Evolutionary conservation across 2,113 vertebrate genomes (phyloP), one percentile per base, ranked within the genome.

Genomic region (Amazona vittata): DNA sequence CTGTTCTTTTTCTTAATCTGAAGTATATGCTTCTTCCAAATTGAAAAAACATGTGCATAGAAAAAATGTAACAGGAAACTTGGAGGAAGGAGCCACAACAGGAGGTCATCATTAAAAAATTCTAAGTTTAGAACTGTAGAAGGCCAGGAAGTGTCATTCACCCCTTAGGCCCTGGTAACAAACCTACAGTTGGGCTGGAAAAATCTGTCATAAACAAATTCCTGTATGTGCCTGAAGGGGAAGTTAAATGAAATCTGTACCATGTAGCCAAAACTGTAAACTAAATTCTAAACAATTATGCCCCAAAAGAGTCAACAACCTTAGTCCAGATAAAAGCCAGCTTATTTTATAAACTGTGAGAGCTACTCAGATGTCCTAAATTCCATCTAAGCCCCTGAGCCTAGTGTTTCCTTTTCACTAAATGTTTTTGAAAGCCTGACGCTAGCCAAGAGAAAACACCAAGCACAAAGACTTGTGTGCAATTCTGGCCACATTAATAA

Each of bases 11-110:
- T 62, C 52, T 65, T 75, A 68, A 43, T 49, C 33, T 69, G 71
- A 76, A 91, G 7, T 68, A 73, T n/a, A 67, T 0, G 0, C 67
- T 85, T 73, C 65, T 94, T 92, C 77, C 81, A 95, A 95, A 90
- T 67, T 67, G 74, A 82, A 94, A 95, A 93, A 86, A 75, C 60
- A 73, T 62, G 41, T 65, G 25, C 35, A 37, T 79, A 80, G 64
- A 90, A 96, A 96, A 95, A 92, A 75, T 62, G 11, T 75, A 89
- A 93, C 62, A 89, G 69, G 83, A 91, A 92, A 91, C 77, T 64
- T 73, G 57, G 68, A 90, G 63, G 64, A 94, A 88, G 53, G 75
- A 94, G 80, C 41, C 10, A 7, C 86, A 94, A 87, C 80, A 91
- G 86, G 68, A 95, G 68, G 74, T 83, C 77, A 89, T 73, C 63